Evolutionary conservation across 2,113 vertebrate genomes (phyloP).

Genomic region (Centropus bengalensis): DNA sequence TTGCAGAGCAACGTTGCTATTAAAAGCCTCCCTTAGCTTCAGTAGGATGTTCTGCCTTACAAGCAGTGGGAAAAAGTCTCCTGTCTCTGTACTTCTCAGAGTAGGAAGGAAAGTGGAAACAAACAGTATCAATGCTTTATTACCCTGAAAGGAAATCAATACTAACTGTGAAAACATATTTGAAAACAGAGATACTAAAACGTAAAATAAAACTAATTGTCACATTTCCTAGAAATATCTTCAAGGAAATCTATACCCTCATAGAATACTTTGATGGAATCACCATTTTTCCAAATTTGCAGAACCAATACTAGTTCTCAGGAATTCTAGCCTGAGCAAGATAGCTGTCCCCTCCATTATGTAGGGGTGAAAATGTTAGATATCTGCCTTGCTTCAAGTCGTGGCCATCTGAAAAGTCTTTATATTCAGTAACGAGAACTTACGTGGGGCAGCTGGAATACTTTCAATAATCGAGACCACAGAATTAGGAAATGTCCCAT

Average conservation of each 20-base stretch:
- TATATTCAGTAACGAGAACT: background rate
- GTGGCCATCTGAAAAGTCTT: background rate
- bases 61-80: background rate
- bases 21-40: background rate
- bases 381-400: background rate
- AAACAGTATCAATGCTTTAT: constrained; percentile 34
- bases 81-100: background rate
- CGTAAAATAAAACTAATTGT: background rate
- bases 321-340: background rate
- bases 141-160: constrained; percentile 46
- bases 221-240: background rate
- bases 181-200: background rate
- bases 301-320: background rate
- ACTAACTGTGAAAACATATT: background rate
- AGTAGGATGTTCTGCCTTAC: background rate
- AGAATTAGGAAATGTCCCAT: constrained; percentile 27
- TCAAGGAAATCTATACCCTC: background rate
- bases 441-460: background rate
- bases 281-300: background rate
- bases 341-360: background rate
- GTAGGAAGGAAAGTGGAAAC: constrained; percentile 50
- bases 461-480: background rate
- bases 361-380: background rate
- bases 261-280: background rate
- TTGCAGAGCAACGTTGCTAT: background rate